Conservation (phyloP, 2,113 vertebrate genomes). For the Spilogale gracilis region DNA sequence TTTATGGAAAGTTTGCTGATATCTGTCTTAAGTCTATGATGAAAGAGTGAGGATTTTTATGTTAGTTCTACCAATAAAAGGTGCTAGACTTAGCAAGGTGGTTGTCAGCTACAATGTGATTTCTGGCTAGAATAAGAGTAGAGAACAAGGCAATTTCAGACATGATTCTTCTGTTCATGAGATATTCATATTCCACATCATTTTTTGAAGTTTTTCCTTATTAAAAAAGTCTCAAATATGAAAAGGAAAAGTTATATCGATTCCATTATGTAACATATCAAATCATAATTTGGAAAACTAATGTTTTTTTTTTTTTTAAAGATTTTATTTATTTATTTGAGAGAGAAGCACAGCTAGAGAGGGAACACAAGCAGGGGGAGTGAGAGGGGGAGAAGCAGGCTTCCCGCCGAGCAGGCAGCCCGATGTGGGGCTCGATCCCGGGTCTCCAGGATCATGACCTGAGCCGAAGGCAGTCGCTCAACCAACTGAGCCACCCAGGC, state of each 20-base stretch:
- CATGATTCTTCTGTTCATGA: background rate
- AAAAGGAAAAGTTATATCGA: background rate
- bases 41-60: background rate
- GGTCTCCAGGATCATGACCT: too few relatives aligned
- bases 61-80: background rate
- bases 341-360: too few relatives aligned
- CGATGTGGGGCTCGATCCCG: too few relatives aligned
- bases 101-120: background rate
- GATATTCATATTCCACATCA: background rate
- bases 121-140: background rate
- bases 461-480: too few relatives aligned
- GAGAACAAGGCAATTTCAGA: background rate
- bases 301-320: background rate
- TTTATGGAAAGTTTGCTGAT: background rate
- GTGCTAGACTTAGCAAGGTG: background rate
- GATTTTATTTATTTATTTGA: too few relatives aligned
- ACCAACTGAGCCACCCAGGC: too few relatives aligned
- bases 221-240: background rate
- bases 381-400: too few relatives aligned
- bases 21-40: background rate
- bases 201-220: background rate
- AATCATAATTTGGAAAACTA: background rate
- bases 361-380: too few relatives aligned
- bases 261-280: background rate
- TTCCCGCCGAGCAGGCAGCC: too few relatives aligned